Evolutionary conservation across 1,140 invertebrate genomes (phyloP).

Genomic region (Drosophila neocordata): DNA sequence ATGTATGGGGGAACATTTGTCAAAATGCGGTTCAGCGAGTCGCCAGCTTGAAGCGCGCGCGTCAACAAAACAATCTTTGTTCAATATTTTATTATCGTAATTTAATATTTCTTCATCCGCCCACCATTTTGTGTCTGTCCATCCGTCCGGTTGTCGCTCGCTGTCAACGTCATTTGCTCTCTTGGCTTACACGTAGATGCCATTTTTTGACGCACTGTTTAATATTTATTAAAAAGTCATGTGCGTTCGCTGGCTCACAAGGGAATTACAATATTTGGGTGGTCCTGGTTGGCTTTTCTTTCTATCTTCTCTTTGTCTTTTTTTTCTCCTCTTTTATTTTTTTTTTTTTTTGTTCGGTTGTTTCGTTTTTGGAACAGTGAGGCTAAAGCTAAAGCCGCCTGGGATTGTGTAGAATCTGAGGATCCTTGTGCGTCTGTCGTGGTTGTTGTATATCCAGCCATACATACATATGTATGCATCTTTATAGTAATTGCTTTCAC

Average conservation of each 20-base stretch:
- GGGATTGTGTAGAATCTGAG: constrained; percentile 8
- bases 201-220: constrained; percentile 66
- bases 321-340: not conserved
- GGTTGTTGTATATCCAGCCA: constrained; percentile 21
- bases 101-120: constrained; percentile 61
- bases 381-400: constrained; percentile 7
- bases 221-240: constrained; percentile 81
- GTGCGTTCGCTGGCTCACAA: constrained; percentile 64
- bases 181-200: constrained; percentile 20
- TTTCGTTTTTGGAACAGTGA: not conserved
- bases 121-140: not conserved
- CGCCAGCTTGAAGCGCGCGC: constrained; percentile 34
- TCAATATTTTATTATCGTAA: constrained; percentile 78
- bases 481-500: constrained; percentile 52
- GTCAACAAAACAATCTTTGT: constrained; percentile 69
- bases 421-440: constrained; percentile 5
- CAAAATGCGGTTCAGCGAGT: constrained; percentile 64
- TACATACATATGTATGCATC: constrained; percentile 2
- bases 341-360: too few species aligned
- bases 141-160: not conserved
- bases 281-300: constrained; percentile 1
- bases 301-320: not conserved
- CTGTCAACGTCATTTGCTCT: not conserved
- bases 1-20: constrained; percentile 67
- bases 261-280: constrained; percentile 62